A percentile compares a stretch with the other conserved stretches of the same genome.
Evolutionary conservation across 2,113 vertebrate genomes (phyloP).

Genomic region (Vireo altiloquus): DNA sequence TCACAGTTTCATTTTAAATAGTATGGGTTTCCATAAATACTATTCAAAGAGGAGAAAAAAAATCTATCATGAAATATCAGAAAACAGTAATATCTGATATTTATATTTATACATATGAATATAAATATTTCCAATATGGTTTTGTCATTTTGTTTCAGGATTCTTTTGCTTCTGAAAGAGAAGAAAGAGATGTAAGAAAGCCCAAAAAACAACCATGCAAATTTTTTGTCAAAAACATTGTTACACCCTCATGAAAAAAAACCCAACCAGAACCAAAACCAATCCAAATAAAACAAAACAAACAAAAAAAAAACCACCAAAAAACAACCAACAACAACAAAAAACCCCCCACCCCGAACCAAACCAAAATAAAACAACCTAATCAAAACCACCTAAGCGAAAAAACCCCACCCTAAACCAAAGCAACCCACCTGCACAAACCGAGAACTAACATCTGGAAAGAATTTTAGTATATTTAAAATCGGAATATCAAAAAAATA

Average conservation of each 20-base stretch:
- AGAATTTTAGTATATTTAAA: background rate
- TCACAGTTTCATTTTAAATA: background rate
- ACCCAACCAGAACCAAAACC: background rate
- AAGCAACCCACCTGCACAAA: background rate
- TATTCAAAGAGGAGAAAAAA: background rate
- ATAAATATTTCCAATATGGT: background rate
- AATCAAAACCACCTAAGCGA: background rate
- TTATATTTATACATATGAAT: background rate
- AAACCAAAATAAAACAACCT: background rate
- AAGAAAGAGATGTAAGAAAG: background rate
- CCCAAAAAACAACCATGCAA: background rate
- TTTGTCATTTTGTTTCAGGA: background rate
- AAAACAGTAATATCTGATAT: background rate
- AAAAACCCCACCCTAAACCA: background rate
- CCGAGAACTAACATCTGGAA: background rate
- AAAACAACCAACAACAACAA: background rate
- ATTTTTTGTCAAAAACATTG: background rate
- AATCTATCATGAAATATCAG: background rate
- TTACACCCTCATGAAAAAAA: background rate
- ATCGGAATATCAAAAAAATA: background rate
- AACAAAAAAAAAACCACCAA: background rate
- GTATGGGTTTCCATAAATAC: accelerated
- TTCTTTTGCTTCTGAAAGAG: background rate
- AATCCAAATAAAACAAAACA: background rate
- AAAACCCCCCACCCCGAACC: no score